A percentile compares a stretch with the other conserved stretches of the same genome.
These are phyloP conservation scores for Urocitellus parryii DNA, from an alignment of 2,113 vertebrate species.

Conservation along the genomic window DNA sequence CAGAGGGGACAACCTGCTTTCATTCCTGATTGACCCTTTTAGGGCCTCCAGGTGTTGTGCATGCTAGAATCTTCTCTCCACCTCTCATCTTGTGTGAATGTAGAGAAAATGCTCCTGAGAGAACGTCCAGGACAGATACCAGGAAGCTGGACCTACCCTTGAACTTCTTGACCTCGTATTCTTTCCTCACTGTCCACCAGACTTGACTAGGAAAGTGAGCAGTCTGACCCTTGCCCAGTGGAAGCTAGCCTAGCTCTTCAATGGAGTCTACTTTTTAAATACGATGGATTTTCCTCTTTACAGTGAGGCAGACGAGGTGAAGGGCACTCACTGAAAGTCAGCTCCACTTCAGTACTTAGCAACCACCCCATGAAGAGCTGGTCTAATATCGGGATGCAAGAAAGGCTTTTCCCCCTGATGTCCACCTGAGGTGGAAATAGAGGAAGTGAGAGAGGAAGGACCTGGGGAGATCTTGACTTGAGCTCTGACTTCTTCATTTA, in stretches of 20 bases:
- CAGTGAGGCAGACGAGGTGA: neutral
- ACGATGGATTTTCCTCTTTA: neutral
- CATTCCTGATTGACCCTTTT: neutral
- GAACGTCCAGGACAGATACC: neutral
- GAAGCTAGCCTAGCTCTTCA: neutral
- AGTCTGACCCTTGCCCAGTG: fast-evolving
- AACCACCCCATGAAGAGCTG: neutral
- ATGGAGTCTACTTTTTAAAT: neutral
- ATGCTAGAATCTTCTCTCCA: neutral
- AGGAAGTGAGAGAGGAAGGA: neutral
- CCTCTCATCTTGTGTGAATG: neutral
- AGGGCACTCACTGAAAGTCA: neutral
- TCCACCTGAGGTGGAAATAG: neutral
- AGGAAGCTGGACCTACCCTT: neutral
- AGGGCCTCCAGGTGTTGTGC: neutral
- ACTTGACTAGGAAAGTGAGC: neutral
- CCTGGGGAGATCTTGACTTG: neutral
- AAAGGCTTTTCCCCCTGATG: neutral
- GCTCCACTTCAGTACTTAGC: neutral
- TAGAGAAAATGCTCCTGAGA: neutral
- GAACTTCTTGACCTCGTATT: neutral
- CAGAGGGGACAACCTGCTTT: slow-evolving; percentile 21
- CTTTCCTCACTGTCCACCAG: neutral
- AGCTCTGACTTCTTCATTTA: neutral
- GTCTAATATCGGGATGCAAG: neutral